Percentiles rank a stretch among this genome's conserved stretches.
These are phyloP conservation scores for Atlantisia rogersi DNA, from an alignment of 2,113 vertebrate genomes.

Conservation along the genomic window DNA sequence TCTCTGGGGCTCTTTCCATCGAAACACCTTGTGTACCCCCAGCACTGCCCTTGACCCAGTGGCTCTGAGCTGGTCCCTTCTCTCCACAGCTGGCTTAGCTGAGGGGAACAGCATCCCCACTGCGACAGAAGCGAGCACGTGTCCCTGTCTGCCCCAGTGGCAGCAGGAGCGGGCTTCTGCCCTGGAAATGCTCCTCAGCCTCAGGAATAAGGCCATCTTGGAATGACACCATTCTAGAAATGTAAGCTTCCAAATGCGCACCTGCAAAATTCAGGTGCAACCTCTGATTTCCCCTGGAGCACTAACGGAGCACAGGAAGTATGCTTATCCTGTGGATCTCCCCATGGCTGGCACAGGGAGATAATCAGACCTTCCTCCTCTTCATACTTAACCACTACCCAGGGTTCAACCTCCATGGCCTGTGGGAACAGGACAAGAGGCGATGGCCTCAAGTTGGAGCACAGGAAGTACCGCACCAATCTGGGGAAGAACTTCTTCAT, in stretches of 20 bases:
- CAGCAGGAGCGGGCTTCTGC: neutral
- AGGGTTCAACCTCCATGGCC: neutral
- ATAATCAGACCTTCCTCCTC: neutral
- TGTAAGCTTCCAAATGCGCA: neutral
- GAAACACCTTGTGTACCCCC: neutral
- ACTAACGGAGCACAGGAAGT: neutral
- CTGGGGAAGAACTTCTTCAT: no score
- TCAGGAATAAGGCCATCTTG: neutral
- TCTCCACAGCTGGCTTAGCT: neutral
- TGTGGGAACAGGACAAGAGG: no score
- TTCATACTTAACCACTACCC: fast-evolving
- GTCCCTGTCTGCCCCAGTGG: fast-evolving
- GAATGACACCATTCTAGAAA: neutral
- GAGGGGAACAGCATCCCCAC: neutral
- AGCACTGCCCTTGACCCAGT: neutral
- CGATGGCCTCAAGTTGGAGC: no score
- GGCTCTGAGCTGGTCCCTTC: neutral
- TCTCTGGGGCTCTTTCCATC: neutral
- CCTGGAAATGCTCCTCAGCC: neutral
- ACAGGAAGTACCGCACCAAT: no score
- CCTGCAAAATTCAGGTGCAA: neutral
- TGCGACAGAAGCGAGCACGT: fast-evolving
- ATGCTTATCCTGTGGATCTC: fast-evolving
- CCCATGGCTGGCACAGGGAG: neutral
- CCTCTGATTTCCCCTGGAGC: no score